Evolutionary conservation across 2,888 invertebrate species (phyloP).

Genomic region (Ephialtes manifestator): DNA sequence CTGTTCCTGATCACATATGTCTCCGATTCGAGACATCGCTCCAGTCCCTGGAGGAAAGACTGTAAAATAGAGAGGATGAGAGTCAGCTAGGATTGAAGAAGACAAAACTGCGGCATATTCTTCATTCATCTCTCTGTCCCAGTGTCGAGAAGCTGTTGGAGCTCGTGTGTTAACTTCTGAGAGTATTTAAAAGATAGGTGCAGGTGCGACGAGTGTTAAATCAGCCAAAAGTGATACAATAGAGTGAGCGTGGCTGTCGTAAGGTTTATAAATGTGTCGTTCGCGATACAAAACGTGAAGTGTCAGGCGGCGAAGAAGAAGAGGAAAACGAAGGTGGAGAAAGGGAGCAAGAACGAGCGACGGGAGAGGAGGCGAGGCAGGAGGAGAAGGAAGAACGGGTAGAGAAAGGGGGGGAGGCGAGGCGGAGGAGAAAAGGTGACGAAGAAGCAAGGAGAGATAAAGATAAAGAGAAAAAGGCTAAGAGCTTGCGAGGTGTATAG

Average conservation of each 20-base stretch:
- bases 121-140: background rate
- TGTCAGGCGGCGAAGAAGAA: slow-evolving; percentile 49
- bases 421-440: slow-evolving; percentile 69
- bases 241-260: slow-evolving; percentile 37
- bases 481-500: background rate
- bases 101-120: background rate
- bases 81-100: background rate
- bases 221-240: slow-evolving; percentile 17
- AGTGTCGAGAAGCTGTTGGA: background rate
- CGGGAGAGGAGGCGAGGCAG: slow-evolving; percentile 51
- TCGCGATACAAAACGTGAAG: slow-evolving; percentile 81
- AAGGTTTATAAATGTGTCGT: slow-evolving; percentile 81
- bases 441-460: slow-evolving; percentile 25
- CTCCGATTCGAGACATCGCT: background rate
- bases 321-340: slow-evolving; percentile 67
- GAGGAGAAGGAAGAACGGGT: slow-evolving; percentile 31
- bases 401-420: slow-evolving; percentile 67
- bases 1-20: background rate
- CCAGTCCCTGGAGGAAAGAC: background rate
- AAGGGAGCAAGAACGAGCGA: slow-evolving; percentile 59
- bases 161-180: background rate
- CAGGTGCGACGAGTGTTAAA: background rate
- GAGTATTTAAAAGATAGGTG: background rate
- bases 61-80: background rate
- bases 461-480: slow-evolving; percentile 9